Evolutionary conservation across 2,113 vertebrate species (phyloP).

Genomic region (Onychostoma macrolepis): DNA sequence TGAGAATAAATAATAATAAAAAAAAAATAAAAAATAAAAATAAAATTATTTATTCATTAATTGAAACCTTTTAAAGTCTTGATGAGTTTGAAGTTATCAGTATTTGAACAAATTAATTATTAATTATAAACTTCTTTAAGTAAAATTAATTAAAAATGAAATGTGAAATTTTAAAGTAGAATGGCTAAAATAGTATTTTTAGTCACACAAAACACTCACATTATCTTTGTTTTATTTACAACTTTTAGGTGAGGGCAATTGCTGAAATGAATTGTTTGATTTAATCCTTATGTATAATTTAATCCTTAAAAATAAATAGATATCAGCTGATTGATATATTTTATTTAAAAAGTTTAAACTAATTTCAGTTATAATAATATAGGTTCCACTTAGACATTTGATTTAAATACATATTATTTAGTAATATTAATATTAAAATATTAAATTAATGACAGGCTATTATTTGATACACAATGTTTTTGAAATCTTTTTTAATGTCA

Average conservation of each 20-base stretch:
- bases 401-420: background rate
- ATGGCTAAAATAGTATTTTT: background rate
- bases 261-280: background rate
- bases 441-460: background rate
- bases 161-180: background rate
- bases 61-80: background rate
- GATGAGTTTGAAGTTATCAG: background rate
- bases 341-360: background rate
- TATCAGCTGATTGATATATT: background rate
- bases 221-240: too few species aligned
- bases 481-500: background rate
- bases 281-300: background rate
- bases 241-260: background rate
- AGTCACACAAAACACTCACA: background rate
- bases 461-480: background rate
- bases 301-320: conserved; percentile 3
- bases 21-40: background rate
- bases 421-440: background rate
- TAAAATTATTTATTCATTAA: background rate
- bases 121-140: background rate
- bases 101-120: background rate
- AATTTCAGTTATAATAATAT: background rate
- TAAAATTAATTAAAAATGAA: background rate
- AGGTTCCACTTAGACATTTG: background rate
- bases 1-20: background rate